A percentile compares a stretch with the other conserved stretches of the same genome.
Evolutionary conservation across 2,113 vertebrate species (phyloP).

Genomic region (Loxodonta africana): DNA sequence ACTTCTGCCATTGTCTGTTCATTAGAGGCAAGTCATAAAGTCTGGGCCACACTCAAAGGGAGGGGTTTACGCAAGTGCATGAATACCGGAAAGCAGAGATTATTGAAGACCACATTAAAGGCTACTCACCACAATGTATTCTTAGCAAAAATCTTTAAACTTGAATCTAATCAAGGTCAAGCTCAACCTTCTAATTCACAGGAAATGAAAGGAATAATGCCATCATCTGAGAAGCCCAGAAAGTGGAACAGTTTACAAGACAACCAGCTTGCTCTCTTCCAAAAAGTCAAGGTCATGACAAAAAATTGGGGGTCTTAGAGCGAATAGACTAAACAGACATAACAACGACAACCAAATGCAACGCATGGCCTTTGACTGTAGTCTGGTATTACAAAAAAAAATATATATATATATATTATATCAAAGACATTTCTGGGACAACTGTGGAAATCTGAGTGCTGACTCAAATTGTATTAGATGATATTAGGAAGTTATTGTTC

Average conservation of each 20-base stretch:
- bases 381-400: background rate
- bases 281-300: background rate
- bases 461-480: background rate
- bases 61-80: background rate
- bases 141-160: background rate
- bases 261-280: background rate
- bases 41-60: background rate
- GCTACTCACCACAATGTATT: background rate
- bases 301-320: background rate
- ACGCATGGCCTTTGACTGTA: background rate
- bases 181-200: background rate
- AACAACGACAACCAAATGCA: background rate
- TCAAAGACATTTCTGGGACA: background rate
- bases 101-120: background rate
- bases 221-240: background rate
- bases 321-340: background rate
- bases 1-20: background rate
- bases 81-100: background rate
- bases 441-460: background rate
- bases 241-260: background rate
- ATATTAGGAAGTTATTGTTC: constrained; percentile 1
- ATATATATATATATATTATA: too few relatives aligned
- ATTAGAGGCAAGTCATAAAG: background rate
- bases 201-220: background rate
- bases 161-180: background rate